Evolutionary conservation across 1,140 invertebrate species (phyloP), one percentile per base, ranked within the genome.

Genomic region (Diorhabda elongata): DNA sequence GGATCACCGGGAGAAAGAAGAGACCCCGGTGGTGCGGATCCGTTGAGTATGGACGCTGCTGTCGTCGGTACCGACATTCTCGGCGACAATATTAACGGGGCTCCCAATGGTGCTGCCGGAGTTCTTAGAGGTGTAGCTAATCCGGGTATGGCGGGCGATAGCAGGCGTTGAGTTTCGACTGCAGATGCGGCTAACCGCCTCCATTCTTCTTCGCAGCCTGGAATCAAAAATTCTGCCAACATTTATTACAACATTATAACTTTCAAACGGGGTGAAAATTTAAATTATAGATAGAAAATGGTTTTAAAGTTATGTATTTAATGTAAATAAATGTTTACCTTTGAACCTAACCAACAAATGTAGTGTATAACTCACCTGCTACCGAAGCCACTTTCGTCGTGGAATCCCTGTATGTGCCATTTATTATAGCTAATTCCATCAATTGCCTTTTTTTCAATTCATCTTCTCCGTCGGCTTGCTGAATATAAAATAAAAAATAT

Each of bases 351-450:
- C 26, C 26, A 26, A 26, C 26, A 56, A 6, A 56, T 56, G 6
- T 56, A 56, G 6, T 2, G 52, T 56, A n/a, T 56, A 9, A 70
- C 76, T 76, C 85, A 87, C 87, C 87, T 85, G 87, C 83, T 80
- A 89, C 88, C 75, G 90, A 88, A 70, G 89, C 88, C 74, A 90
- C 90, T 84, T 95, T 95, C 75, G 91, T 89, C 78, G 92, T 95
- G 59, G 93, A 95, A 83, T 98, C 97, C 83, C 97, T 90, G 85
- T 99, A 99, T 47, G 98, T 99, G 78, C 98, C 98, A 82, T 99
- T 99, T 78, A 99, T 98, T 74, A 99, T 99, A 75, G 98, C 98
- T 81, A 99, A 86, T 85, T 99, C 98, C 97, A 99, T 99, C 63
- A 99, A 87, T 84, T 99, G 98, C 80, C 97, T 90, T 83, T 98